A percentile compares a stretch with the other conserved stretches of the same genome.
Conservation (phyloP, 53 echinoderm and acorn worm species). For the Arbacia lixula region DNA sequence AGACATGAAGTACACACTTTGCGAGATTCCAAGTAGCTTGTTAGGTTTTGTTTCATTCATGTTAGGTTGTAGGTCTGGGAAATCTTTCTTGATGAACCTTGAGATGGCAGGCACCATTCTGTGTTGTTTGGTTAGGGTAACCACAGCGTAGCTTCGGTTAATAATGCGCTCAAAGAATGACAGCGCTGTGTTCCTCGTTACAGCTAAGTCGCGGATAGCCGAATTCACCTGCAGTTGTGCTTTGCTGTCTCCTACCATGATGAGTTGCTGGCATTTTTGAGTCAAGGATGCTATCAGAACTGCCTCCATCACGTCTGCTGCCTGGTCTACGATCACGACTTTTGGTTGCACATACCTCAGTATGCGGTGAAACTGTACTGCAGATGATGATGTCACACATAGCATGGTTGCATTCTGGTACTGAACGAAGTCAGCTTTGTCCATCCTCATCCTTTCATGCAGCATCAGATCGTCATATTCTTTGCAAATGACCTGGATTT, state of each 20-base stretch:
- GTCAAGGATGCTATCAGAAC: conserved; percentile 77
- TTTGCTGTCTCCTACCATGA: conserved; percentile 85
- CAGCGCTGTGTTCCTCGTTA: conserved; percentile 66
- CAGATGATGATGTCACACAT: conserved; percentile 89
- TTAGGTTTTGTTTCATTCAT: conserved; percentile 40
- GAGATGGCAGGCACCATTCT: conserved; percentile 94
- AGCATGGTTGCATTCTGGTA: conserved; percentile 66
- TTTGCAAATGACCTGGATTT: conserved; percentile 53
- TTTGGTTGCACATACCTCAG: conserved; percentile 78
- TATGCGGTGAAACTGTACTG: conserved; percentile 69
- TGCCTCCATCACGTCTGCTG: conserved; percentile 84
- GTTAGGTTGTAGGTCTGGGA: conserved; percentile 68
- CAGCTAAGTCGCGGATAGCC: conserved; percentile 74
- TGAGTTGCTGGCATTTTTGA: conserved; percentile 84
- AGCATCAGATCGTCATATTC: conserved; percentile 66
- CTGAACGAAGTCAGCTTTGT: conserved; percentile 68
- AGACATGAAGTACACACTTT: conserved; percentile 61
- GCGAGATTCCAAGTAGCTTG: conserved; percentile 65
- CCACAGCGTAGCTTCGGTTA: conserved; percentile 62
- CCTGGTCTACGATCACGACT: conserved; percentile 87
- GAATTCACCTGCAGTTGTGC: conserved; percentile 76
- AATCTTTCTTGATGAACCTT: conserved; percentile 66
- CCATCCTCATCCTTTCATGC: conserved; percentile 60
- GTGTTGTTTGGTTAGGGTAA: conserved; percentile 72
- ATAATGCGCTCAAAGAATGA: conserved; percentile 84